Evolutionary conservation across 37 sponge, comb jelly and placozoan genomes (phyloP), one percentile per base, ranked within the genome.

Genomic region (Ianthella basta): DNA sequence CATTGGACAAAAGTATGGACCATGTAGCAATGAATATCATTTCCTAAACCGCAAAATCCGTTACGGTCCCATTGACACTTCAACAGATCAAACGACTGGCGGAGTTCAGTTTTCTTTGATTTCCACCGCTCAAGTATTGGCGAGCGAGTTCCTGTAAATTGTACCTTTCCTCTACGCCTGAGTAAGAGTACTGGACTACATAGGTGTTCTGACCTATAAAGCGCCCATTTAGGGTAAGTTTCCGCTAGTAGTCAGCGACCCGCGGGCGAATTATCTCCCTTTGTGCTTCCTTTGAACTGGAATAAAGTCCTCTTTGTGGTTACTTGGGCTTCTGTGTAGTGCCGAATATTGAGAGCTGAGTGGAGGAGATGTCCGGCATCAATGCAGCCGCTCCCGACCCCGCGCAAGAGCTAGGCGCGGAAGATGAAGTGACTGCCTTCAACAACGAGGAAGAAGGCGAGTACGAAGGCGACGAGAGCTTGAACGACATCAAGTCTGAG

Each of bases 21-120:
- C 10, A 12, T 29, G 64, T 13, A 61, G 29, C 29, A 27, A 75
- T 75, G 78, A 75, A 75, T 75, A 75, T 75, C 54, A 75, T 75
- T 50, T 69, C 37, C 15, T 25, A 75, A 75, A 75, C 78, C 78
- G 21, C 78, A 75, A 24, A 75, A 75, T 50, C 78, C 37, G 78
- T 75, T 36, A 69, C 54, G 78, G 41, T 75, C 25, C 78, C 78
- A 75, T 75, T 75, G 78, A 75, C 78, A 75, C 78, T 75, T 50
- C 54, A 75, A 23, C 37, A 75, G 78, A 75, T 75, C 78, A 75
- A 75, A 75, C 78, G 78, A 75, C 78, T 50, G 53, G 78, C 24
- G 53, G 50, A 75, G 78, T 75, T 75, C 54, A 40, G 23, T 75
- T 75, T 44, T 75, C 78, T 75, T 75, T 75, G 78, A 75, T 75